A percentile compares a stretch with the other conserved stretches of the same genome.
phyloP scores from a whole-genome alignment of 2,888 invertebrate genomes.

The Urechis unicinctus region DNA sequence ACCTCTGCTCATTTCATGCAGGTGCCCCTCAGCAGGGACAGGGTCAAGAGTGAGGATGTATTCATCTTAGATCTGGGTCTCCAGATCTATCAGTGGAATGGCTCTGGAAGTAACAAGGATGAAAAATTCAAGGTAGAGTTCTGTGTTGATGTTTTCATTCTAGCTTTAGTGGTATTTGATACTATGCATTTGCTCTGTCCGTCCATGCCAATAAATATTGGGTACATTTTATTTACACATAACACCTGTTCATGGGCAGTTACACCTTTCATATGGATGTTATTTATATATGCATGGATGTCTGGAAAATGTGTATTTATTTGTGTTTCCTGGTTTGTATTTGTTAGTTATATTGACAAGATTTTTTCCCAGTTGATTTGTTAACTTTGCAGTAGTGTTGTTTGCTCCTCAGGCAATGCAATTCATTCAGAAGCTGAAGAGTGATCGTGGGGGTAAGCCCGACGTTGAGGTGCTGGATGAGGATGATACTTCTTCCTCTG shows the following conservation, averaged over 20 bases:
- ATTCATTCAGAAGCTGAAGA: constrained; percentile 28
- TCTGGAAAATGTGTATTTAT: too few species aligned
- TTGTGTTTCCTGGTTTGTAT: background rate
- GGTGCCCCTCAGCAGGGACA: constrained; percentile 15
- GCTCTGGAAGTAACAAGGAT: constrained; percentile 38
- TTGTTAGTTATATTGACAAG: background rate
- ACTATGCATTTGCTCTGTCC: too few species aligned
- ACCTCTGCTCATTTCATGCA: constrained; percentile 1
- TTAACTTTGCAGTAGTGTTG: background rate
- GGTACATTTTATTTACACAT: too few species aligned
- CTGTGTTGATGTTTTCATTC: too few species aligned
- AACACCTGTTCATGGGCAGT: too few species aligned
- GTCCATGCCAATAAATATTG: too few species aligned
- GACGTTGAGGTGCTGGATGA: constrained; percentile 29
- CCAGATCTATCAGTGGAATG: constrained; percentile 43
- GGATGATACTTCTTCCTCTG: constrained; percentile 18
- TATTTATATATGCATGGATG: too few species aligned
- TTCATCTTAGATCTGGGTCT: constrained; percentile 44
- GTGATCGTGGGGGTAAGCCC: constrained; percentile 32
- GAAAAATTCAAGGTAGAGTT: constrained; percentile 36
- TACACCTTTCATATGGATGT: too few species aligned
- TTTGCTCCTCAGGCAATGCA: constrained; percentile 26
- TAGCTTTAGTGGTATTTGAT: too few species aligned
- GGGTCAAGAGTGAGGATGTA: constrained; percentile 38
- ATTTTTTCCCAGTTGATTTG: background rate